Evolutionary conservation across 2,113 vertebrate species (phyloP).

Genomic region (Glareola pratincola): DNA sequence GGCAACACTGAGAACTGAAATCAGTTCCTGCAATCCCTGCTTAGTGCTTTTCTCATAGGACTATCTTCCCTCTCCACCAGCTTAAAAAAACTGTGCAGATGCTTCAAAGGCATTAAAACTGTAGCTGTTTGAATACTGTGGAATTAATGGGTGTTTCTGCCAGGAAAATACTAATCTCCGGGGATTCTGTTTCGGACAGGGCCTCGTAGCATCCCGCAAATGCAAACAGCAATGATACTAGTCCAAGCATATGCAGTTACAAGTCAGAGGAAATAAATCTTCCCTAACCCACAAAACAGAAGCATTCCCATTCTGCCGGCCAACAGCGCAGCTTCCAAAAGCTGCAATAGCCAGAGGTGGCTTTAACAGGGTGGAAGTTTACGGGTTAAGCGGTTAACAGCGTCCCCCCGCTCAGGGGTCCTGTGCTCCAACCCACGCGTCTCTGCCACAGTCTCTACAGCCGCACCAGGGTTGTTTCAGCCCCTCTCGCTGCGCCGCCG

Average conservation of each 20-base stretch:
- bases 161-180: not conserved
- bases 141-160: not conserved
- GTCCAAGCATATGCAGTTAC: not conserved
- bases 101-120: not conserved
- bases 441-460: not conserved
- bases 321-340: not conserved
- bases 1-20: not conserved
- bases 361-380: not conserved
- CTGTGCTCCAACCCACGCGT: fast-evolving
- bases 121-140: not conserved
- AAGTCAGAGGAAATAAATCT: not conserved
- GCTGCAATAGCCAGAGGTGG: not conserved
- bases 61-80: not conserved
- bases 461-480: not conserved
- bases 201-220: not conserved
- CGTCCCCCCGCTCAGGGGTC: not conserved
- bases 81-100: not conserved
- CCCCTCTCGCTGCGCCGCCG: not conserved
- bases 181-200: not conserved
- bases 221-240: not conserved
- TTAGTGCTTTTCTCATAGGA: not conserved
- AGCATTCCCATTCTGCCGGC: not conserved
- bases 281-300: not conserved
- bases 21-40: not conserved
- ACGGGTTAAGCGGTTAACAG: not conserved